Base-by-base conservation (phyloP, 1,140 invertebrate species). In the Drosophila mayri region DNA sequence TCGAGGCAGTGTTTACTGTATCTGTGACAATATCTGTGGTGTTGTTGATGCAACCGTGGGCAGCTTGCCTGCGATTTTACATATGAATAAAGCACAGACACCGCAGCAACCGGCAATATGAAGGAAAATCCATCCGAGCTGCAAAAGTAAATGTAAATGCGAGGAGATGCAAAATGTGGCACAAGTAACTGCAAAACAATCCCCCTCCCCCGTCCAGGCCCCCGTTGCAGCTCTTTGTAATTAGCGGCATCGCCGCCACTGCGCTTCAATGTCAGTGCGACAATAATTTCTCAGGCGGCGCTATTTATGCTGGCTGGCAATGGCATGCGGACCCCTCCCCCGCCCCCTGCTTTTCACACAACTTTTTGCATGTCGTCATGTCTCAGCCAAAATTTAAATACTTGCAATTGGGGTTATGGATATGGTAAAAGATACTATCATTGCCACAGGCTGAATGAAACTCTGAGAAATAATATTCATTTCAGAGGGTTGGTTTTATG, bases 241-340 rank as follows among this genome's bases (percentile, higher is more conserved):
- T 88, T 87, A 87, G 72, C 87, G 67, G 76, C 82, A 75, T 50
- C 60, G 68, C 44, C 62, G 59, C 52, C 57, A 63, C 76, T 79
- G 60, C 73, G 57, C 60, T 62, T 88, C 84, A 87, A 87, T 87
- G 84, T 87, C 84, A 87, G 76, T 78, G 85, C 80, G 73, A 84
- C 85, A 87, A 88, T 87, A 87, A 88, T 87, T 87, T 88, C 84
- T 71, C 76, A 83, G 75, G 84, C 79, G 68, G 79, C 64, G 32
- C 70, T 77, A 71, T 80, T 71, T 80, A 68, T 83, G 67, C 66
- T 64, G 14, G 44, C 46, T 50, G 65, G 44, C 74, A 66, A n/a
- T 54, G 50, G 32, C n/a, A 52, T 52, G 49, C 22, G 22, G 22
- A 22, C 22, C 22, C 22, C 22, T 22, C 22, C 22, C 22, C 22